Base-by-base conservation (phyloP, 2,888 invertebrate species). In the Augiades crinisus region DNA sequence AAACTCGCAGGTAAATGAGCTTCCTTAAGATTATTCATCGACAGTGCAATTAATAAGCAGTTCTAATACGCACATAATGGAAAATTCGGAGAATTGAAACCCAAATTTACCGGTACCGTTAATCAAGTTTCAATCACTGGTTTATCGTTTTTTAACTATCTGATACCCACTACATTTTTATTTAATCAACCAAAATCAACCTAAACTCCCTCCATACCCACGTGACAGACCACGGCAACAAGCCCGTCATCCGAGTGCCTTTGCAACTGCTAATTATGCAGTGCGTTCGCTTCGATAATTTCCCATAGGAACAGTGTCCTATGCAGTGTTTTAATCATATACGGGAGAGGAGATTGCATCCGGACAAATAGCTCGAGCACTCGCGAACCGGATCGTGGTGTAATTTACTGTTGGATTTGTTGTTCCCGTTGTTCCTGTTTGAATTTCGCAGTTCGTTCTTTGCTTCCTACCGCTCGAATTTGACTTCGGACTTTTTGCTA, bases 251-350 rank as follows among this genome's bases (percentile, higher is more conserved):
- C 65, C 61, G 62, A 61, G 65, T 63, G 70, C 78, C 75, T 78
- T 75, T 74, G 74, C 72, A 63, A 68, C 66, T 74, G 81, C 89
- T 90, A 90, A 90, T 90, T 90, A 90, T 88, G 79, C 88, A 74
- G 72, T 81, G 81, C 80, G 79, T 79, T 76, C 79, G 75, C 75
- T 67, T 66, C 75, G 69, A 78, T 88, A 87, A 89, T 90, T 90
- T 90, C 90, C 90, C 88, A 63, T 58, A 74, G 87, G 89, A 74
- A 58, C 59, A 62, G 67, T 72, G 76, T 82, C 81, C 84, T 78
- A 69, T 81, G 81, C 86, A 80, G 69, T 73, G 81, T 82, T 87
- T 88, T 88, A 88, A 87, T 89, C 86, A 88, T 88, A 87, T 81
- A 81, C 83, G 75, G 72, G 61, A 65, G 77, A 77, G 78, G 81